phyloP scores from a whole-genome alignment of 2,113 vertebrate species.

The Herpetotheres cachinnans region DNA sequence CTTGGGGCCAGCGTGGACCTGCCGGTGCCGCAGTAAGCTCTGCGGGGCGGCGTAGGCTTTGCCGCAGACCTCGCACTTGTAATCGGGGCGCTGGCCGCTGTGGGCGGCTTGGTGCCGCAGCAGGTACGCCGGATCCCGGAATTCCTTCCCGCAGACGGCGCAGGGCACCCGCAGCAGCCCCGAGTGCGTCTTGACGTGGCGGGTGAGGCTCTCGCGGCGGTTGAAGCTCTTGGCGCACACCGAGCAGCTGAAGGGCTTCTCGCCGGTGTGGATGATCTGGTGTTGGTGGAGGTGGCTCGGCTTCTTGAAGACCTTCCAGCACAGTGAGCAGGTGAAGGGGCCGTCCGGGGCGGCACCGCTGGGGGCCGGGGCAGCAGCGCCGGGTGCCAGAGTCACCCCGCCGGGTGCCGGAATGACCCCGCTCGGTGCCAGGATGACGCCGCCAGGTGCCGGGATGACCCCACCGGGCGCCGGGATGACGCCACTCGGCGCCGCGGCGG shows the following conservation, averaged over 20 bases:
- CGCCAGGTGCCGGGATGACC: accelerated
- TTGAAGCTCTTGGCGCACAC: constrained; percentile 91
- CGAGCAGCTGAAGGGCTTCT: constrained; percentile 88
- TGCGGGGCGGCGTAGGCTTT: constrained; percentile 71
- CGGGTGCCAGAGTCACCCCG: background rate
- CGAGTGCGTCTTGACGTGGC: constrained; percentile 90
- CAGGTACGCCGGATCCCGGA: constrained; percentile 88
- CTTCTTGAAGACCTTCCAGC: constrained; percentile 94
- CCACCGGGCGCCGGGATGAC: background rate
- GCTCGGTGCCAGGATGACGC: background rate
- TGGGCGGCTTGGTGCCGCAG: constrained; percentile 90
- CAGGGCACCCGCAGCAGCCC: constrained; percentile 86
- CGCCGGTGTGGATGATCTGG: constrained; percentile 91
- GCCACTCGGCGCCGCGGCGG: background rate
- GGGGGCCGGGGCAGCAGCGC: background rate
- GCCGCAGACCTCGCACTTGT: constrained; percentile 70
- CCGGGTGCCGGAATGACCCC: background rate
- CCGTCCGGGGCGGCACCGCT: background rate
- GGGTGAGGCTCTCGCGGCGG: constrained; percentile 90
- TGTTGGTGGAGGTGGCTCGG: constrained; percentile 94
- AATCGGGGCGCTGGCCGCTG: background rate
- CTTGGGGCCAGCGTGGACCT: constrained; percentile 26
- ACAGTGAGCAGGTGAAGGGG: constrained; percentile 81
- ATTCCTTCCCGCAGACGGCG: constrained; percentile 87
- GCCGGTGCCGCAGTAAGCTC: constrained; percentile 73